Evolutionary conservation across 2,797 vertebrate genomes (phyloP), one percentile per base, ranked within the genome.

Genomic region (Peromyscus attwateri): DNA sequence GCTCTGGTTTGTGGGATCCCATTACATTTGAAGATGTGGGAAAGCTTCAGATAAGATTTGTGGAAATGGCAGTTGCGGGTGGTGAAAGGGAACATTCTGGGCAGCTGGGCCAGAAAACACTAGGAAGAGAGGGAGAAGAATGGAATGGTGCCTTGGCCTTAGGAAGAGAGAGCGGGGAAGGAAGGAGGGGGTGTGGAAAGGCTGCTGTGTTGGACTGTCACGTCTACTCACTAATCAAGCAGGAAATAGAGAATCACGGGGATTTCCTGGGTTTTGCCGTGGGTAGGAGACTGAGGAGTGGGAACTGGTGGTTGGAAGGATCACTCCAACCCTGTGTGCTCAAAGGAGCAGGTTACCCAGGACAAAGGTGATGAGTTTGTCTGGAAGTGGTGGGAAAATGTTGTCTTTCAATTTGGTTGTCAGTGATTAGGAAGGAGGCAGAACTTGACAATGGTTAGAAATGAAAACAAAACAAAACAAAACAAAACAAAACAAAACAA

Each of bases 381-480:
- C 52, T 70, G 64, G 75, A 79, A 68, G 71, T 37, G 49, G 49
- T 71, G 46, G 66, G 27, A 46, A 80, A 90, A 87, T 64, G 2
- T 31, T 55, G 29, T 8, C 13, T 79, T 95, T 95, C n/a, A 62
- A 71, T 46, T 68, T 68, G 12, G 52, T 92, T 89, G 55, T 85
- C 55, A 55, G 77, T 55, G 43, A 75, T 11, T 23, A 73, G 34
- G 80, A 94, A 52, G 94, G 80, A 92, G 75, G 91, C 4, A 91
- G 82, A 92, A 82, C 12, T 76, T 90, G 85, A 71, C 29, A 80
- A 66, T 11, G 25, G 83, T 31, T 46, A 66, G 46, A 75, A 70
- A n/a, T 0, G 21, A 62, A 49, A 85, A 43, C 3, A 29, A 49
- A 43, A 43, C 43, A 49, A 49, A 49, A 43, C 43, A 43, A 43